These are phyloP conservation scores for Diglossa cyanea DNA, from an alignment of 2,797 vertebrate species.

Conservation along the genomic window DNA sequence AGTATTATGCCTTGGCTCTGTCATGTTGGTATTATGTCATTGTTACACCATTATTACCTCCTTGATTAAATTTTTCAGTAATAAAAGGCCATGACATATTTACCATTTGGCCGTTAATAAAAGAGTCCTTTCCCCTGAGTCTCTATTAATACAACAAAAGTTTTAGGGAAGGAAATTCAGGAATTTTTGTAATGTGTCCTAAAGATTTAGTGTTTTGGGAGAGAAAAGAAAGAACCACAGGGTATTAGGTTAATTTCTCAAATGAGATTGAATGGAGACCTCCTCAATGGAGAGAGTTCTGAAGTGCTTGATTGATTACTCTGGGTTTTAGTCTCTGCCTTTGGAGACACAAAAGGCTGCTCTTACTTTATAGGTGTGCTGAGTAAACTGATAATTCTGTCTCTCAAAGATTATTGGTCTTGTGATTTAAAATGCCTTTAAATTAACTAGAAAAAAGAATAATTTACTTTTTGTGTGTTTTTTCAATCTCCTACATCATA, in stretches of 20 bases:
- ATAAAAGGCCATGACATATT: background rate
- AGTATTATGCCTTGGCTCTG: background rate
- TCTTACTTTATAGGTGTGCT: background rate
- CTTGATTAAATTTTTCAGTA: background rate
- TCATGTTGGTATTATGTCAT: background rate
- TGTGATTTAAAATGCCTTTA: background rate
- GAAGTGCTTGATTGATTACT: background rate
- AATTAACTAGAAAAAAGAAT: background rate
- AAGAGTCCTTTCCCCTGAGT: background rate
- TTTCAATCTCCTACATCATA: background rate
- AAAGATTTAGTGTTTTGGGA: background rate
- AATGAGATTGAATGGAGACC: background rate
- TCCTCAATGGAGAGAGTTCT: background rate
- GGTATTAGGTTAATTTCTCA: background rate
- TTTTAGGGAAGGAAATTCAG: background rate
- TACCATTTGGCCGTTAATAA: background rate
- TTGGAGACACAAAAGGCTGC: background rate
- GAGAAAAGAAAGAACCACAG: background rate
- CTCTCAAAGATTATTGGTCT: background rate
- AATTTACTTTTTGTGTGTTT: rapidly evolving
- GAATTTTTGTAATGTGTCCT: background rate
- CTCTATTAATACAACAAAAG: background rate
- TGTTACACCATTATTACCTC: background rate
- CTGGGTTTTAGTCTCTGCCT: background rate
- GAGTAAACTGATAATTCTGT: background rate